Conservation (phyloP, 2,113 vertebrate genomes). For the Trinectes maculatus region DNA sequence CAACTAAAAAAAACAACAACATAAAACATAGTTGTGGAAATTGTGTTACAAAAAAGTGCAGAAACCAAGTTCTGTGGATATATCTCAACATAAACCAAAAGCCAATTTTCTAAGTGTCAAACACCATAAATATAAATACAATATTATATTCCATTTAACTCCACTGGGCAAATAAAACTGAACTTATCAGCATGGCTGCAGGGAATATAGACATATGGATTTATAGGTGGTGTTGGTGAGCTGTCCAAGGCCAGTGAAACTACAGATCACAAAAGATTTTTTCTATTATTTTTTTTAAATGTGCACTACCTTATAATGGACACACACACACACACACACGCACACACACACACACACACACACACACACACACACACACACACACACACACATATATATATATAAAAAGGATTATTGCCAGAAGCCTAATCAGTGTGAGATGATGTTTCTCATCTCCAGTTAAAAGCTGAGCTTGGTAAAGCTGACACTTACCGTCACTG, state of each 20-base stretch:
- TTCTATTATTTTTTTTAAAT: neutral
- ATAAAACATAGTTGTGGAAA: neutral
- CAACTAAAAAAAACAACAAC: neutral
- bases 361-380: too few relatives aligned
- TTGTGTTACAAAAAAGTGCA: neutral
- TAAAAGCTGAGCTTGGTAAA: constrained; percentile 7
- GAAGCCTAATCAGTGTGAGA: neutral
- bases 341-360: too few relatives aligned
- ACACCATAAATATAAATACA: neutral
- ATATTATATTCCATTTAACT: neutral
- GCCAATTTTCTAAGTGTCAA: neutral
- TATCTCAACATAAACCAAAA: neutral
- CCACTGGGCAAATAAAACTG: neutral
- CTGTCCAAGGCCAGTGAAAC: neutral
- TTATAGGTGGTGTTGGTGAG: neutral
- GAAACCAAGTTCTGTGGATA: neutral
- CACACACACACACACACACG: neutral
- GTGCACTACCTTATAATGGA: neutral
- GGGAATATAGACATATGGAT: neutral
- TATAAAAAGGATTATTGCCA: neutral
- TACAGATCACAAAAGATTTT: neutral
- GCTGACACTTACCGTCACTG: constrained; percentile 12
- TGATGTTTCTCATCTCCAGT: neutral
- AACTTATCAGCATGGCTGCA: neutral
- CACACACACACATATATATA: too few relatives aligned